Conservation (phyloP, 2,797 vertebrate genomes). For the Huso huso region DNA sequence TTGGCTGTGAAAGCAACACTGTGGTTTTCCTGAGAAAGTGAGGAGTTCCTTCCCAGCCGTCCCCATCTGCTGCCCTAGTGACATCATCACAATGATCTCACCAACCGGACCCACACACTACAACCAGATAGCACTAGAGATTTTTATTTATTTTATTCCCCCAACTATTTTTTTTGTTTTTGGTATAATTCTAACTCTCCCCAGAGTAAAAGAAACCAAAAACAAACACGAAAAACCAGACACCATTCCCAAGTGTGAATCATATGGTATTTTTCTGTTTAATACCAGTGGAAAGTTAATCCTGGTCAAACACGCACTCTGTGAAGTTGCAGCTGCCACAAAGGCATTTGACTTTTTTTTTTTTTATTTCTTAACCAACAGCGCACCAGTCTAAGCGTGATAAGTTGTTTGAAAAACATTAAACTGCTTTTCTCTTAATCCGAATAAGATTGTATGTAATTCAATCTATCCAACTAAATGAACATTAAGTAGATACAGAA, state of each 20-base stretch:
- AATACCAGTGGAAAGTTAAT: background rate
- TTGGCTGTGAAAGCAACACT: constrained; percentile 10
- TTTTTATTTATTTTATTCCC: too few species aligned
- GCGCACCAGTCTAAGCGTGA: too few species aligned
- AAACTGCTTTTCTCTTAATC: too few species aligned
- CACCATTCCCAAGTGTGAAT: background rate
- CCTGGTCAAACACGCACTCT: background rate
- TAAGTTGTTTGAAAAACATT: too few species aligned
- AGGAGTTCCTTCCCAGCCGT: constrained; percentile 27
- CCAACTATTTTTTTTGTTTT: too few species aligned
- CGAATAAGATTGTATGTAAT: too few species aligned
- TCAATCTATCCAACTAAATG: too few species aligned
- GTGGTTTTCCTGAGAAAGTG: constrained; percentile 11
- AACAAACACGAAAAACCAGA: background rate
- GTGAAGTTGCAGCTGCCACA: background rate
- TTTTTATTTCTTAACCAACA: background rate
- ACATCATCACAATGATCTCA: constrained; percentile 20
- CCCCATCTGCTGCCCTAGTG: constrained; percentile 1
- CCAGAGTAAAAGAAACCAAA: too few species aligned
- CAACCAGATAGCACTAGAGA: background rate
- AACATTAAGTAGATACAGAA: too few species aligned
- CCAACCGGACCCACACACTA: constrained; percentile 2
- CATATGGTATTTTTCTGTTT: background rate
- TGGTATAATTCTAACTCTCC: too few species aligned
- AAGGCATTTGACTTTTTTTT: background rate